Evolutionary conservation across 2,797 vertebrate genomes (phyloP).

Genomic region (Rhabdophis nuchalis): DNA sequence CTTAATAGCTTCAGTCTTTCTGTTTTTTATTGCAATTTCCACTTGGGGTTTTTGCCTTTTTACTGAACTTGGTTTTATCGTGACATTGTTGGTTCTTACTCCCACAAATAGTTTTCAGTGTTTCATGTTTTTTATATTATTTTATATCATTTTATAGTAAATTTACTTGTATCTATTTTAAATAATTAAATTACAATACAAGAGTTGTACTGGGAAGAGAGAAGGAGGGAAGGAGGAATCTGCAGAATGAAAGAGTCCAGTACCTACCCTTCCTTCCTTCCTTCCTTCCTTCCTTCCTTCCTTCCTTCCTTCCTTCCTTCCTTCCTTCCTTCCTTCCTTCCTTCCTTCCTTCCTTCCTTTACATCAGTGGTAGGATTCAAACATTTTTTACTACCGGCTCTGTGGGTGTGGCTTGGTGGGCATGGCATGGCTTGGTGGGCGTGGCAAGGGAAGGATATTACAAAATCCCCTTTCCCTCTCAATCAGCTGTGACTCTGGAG

Average conservation of each 20-base stretch:
- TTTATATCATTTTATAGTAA: neutral
- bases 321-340: too few species aligned
- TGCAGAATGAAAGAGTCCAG: neutral
- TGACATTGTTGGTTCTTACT: neutral
- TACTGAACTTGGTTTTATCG: neutral
- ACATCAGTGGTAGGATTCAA: too few species aligned
- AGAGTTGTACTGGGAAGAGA: neutral
- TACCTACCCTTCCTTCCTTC: neutral
- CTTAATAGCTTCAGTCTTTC: neutral
- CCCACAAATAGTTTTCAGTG: neutral
- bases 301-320: too few species aligned
- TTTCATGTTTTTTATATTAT: neutral
- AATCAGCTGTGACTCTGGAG: too few species aligned
- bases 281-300: too few species aligned
- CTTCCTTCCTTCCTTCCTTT: neutral
- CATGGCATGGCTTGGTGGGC: too few species aligned
- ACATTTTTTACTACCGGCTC: too few species aligned
- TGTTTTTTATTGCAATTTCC: neutral
- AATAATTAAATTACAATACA: neutral
- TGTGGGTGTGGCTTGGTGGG: too few species aligned
- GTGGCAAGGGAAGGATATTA: too few species aligned
- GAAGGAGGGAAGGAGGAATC: neutral
- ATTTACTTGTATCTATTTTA: neutral
- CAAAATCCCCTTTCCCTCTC: too few species aligned
- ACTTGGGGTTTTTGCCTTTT: neutral